Conservation (phyloP, 2,113 vertebrate genomes). For the Pampusana beccarii region DNA sequence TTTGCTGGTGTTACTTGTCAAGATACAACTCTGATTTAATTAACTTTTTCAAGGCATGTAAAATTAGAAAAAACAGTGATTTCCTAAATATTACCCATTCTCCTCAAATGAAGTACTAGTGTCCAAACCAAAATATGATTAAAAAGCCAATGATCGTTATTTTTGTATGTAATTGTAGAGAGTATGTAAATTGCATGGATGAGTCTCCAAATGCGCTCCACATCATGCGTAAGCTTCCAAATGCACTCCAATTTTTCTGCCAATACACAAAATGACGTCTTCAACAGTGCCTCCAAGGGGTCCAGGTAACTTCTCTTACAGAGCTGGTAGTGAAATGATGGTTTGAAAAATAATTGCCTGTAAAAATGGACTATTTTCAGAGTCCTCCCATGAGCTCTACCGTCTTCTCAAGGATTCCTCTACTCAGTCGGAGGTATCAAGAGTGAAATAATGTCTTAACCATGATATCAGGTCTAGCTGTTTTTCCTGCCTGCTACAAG, state of each 20-base stretch:
- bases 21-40: not conserved
- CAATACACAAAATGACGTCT: not conserved
- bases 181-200: not conserved
- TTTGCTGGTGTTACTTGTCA: not conserved
- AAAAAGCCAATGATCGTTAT: not conserved
- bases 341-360: not conserved
- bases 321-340: not conserved
- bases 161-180: not conserved
- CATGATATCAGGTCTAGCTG: accelerated
- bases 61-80: not conserved
- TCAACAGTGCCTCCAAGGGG: not conserved
- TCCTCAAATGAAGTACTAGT: not conserved
- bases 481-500: not conserved
- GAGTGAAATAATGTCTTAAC: not conserved
- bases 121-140: not conserved
- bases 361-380: not conserved
- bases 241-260: not conserved
- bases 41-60: not conserved
- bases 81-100: not conserved
- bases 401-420: not conserved
- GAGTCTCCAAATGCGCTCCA: not conserved
- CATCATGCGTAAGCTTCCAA: not conserved
- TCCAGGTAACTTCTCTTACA: not conserved
- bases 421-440: not conserved
- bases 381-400: not conserved